These are phyloP conservation scores for Dromococcyx pavoninus DNA, from an alignment of 2,797 vertebrate species.

Conservation along the genomic window DNA sequence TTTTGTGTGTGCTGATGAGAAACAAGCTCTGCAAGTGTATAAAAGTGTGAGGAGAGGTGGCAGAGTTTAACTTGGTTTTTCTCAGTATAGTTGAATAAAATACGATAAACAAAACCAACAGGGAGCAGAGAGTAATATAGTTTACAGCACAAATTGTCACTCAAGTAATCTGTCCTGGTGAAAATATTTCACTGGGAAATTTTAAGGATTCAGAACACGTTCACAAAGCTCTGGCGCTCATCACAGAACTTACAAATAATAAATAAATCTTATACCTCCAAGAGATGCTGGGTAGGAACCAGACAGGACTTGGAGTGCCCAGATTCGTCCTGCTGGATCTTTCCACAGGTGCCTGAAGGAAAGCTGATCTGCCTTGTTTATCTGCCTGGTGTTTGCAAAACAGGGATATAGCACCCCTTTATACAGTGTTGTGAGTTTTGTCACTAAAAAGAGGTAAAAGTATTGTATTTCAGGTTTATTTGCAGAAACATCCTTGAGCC, in stretches of 20 bases:
- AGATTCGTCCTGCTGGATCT: not conserved
- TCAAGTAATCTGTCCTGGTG: not conserved
- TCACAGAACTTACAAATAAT: not conserved
- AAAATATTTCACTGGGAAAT: constrained; percentile 20
- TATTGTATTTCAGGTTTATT: not conserved
- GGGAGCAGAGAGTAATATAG: not conserved
- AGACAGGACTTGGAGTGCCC: not conserved
- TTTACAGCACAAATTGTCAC: constrained; percentile 20
- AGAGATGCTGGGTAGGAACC: not conserved
- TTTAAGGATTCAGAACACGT: constrained; percentile 2
- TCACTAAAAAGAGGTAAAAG: not conserved
- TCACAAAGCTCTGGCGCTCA: not conserved
- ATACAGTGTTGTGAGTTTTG: not conserved
- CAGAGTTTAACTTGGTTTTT: not conserved
- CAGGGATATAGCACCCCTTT: not conserved
- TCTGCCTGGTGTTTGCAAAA: not conserved
- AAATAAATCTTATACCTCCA: not conserved
- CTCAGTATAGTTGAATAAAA: not conserved
- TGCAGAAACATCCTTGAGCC: not conserved
- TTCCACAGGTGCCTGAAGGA: not conserved
- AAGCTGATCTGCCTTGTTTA: not conserved
- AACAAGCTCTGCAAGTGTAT: not conserved
- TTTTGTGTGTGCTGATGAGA: not conserved
- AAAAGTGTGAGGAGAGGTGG: not conserved
- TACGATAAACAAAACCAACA: not conserved